Evolutionary conservation across 2,888 invertebrate genomes (phyloP).

Genomic region (Oasisia sp.): DNA sequence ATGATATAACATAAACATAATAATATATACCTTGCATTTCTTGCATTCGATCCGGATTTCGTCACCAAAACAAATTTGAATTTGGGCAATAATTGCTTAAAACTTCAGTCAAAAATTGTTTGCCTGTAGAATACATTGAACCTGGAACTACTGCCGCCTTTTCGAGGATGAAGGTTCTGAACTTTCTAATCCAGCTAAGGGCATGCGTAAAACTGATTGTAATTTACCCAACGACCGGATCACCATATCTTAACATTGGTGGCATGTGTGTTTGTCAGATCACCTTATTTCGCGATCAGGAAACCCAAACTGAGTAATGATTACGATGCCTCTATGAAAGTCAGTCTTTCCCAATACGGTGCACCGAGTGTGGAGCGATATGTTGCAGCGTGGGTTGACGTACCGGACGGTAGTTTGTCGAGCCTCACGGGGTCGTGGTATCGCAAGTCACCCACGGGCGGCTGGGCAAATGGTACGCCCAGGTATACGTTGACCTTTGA

Average conservation of each 20-base stretch:
- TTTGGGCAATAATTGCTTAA: too few relatives aligned
- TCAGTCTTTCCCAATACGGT: background rate
- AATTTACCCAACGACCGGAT: too few relatives aligned
- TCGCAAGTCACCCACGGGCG: slow-evolving; percentile 73
- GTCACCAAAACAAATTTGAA: too few relatives aligned
- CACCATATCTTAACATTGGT: background rate
- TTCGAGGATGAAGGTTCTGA: too few relatives aligned
- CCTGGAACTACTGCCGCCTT: too few relatives aligned
- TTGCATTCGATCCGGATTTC: too few relatives aligned
- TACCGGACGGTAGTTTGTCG: slow-evolving; percentile 34
- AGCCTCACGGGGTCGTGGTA: slow-evolving; percentile 44
- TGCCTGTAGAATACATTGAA: too few relatives aligned
- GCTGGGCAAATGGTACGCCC: slow-evolving; percentile 50
- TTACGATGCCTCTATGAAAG: background rate
- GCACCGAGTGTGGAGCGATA: too few relatives aligned
- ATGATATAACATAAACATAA: too few relatives aligned
- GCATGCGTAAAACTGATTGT: background rate
- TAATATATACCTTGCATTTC: too few relatives aligned
- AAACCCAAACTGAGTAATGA: background rate
- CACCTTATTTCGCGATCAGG: background rate
- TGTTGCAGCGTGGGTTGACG: background rate
- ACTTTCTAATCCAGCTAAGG: background rate
- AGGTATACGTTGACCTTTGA: slow-evolving; percentile 44
- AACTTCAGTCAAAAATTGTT: too few relatives aligned
- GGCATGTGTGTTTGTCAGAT: background rate